phyloP scores from a whole-genome alignment of 53 echinoderm and acorn worm genomes.

The Patiria pectinifera region DNA sequence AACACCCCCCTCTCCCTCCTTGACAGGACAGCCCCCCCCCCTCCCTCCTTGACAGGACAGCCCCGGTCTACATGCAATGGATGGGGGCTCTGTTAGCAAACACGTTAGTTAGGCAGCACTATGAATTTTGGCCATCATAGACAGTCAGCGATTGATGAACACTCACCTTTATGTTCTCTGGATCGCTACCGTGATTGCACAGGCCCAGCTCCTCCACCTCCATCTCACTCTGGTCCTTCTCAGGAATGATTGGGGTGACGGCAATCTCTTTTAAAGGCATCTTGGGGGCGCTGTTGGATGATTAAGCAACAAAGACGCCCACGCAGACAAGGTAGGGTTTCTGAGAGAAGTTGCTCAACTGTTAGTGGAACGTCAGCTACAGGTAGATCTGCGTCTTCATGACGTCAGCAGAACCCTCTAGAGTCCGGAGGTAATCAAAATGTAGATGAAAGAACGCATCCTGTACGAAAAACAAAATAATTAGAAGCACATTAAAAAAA shows the following conservation, averaged over 20 bases:
- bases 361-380: neutral
- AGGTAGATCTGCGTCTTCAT: neutral
- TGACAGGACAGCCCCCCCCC: no score
- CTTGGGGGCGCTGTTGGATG: neutral
- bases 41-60: no score
- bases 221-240: neutral
- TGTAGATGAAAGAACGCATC: neutral
- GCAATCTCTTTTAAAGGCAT: conserved; percentile 57
- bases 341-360: neutral
- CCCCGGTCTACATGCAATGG: no score
- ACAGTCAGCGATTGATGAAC: no score
- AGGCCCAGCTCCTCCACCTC: conserved; percentile 10
- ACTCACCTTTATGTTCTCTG: conserved; percentile 7
- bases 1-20: no score
- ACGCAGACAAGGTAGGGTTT: neutral
- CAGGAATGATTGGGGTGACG: conserved; percentile 1
- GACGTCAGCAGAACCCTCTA: neutral
- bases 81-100: no score
- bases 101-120: no score
- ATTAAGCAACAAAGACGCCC: no score
- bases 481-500: no score
- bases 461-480: no score
- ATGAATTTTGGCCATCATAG: no score
- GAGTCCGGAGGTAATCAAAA: neutral
- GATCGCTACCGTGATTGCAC: conserved; percentile 14